Percentiles rank a stretch among this genome's conserved stretches.
Evolutionary conservation across 1,140 invertebrate species (phyloP).

Genomic region (Uloborus diversus): DNA sequence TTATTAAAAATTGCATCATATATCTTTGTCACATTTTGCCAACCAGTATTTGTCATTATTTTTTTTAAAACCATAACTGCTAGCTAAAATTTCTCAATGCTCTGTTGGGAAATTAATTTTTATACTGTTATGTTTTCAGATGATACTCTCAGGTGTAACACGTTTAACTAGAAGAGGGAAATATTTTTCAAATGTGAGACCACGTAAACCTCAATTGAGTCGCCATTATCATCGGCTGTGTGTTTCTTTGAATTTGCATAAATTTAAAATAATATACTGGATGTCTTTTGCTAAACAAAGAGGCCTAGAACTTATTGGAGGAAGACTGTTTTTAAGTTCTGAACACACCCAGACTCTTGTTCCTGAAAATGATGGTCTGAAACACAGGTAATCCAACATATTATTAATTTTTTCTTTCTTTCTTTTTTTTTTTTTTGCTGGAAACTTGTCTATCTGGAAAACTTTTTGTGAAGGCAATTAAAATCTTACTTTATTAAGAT

Average conservation of each 20-base stretch:
- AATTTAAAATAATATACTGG: slow-evolving; percentile 91
- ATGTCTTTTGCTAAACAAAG: slow-evolving; percentile 96
- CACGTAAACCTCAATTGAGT: slow-evolving; percentile 88
- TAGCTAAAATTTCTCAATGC: not conserved
- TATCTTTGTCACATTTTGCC: not conserved
- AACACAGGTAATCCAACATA: slow-evolving; percentile 69
- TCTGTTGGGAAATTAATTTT: not conserved
- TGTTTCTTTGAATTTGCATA: slow-evolving; percentile 58
- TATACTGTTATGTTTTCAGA: slow-evolving; percentile 61
- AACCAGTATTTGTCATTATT: not conserved
- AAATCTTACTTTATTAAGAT: too few relatives aligned
- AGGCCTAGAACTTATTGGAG: slow-evolving; percentile 91
- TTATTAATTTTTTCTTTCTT: not conserved
- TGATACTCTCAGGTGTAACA: slow-evolving; percentile 94
- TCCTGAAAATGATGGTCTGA: slow-evolving; percentile 82
- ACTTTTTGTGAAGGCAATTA: too few relatives aligned
- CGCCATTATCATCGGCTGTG: slow-evolving; percentile 77
- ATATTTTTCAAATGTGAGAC: slow-evolving; percentile 84
- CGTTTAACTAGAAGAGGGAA: slow-evolving; percentile 89
- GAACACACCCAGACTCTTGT: slow-evolving; percentile 82
- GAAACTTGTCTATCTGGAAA: too few relatives aligned
- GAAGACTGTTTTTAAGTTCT: slow-evolving; percentile 83
- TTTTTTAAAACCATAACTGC: not conserved
- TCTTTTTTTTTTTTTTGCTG: slow-evolving; percentile 67
- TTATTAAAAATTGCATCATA: not conserved